A percentile compares a stretch with the other conserved stretches of the same genome.
Evolutionary conservation across 2,888 invertebrate genomes (phyloP).

Genomic region (Kuschelorhynchus macadamiae): DNA sequence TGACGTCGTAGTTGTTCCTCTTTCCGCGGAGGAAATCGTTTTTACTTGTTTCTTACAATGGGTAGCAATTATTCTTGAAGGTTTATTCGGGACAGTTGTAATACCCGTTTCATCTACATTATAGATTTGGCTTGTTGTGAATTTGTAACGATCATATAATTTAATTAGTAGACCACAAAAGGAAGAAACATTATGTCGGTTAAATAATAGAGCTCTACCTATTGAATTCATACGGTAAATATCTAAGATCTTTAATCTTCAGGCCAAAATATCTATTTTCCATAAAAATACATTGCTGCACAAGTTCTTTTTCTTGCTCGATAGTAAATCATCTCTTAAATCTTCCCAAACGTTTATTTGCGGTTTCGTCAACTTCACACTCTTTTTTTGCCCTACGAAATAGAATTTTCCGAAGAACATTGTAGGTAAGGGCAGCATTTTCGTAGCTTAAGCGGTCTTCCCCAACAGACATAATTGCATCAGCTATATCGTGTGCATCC

Average conservation of each 20-base stretch:
- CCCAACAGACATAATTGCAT: conserved; percentile 13
- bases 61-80: conserved; percentile 11
- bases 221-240: conserved; percentile 3
- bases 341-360: too few relatives aligned
- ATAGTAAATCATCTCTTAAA: conserved; percentile 1
- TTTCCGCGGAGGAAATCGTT: conserved; percentile 11
- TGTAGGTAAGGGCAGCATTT: too few relatives aligned
- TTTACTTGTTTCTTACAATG: conserved; percentile 20
- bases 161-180: conserved; percentile 11
- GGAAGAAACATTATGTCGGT: conserved; percentile 5
- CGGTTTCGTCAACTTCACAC: too few relatives aligned
- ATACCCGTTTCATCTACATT: conserved; percentile 28
- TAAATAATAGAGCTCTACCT: not conserved
- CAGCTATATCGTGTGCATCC: conserved; percentile 6
- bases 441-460: too few relatives aligned
- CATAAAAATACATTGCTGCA: conserved; percentile 3
- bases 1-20: conserved; percentile 14
- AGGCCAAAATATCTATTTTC: conserved; percentile 14
- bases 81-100: conserved; percentile 19
- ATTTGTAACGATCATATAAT: conserved; percentile 15
- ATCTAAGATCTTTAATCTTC: not conserved
- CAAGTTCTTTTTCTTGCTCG: conserved; percentile 7
- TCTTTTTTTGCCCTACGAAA: too few relatives aligned
- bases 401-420: too few relatives aligned
- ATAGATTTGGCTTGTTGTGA: conserved; percentile 17